These are phyloP conservation scores for Paramormyrops hopkinsi DNA, from an alignment of 2,797 vertebrate species.

Conservation along the genomic window DNA sequence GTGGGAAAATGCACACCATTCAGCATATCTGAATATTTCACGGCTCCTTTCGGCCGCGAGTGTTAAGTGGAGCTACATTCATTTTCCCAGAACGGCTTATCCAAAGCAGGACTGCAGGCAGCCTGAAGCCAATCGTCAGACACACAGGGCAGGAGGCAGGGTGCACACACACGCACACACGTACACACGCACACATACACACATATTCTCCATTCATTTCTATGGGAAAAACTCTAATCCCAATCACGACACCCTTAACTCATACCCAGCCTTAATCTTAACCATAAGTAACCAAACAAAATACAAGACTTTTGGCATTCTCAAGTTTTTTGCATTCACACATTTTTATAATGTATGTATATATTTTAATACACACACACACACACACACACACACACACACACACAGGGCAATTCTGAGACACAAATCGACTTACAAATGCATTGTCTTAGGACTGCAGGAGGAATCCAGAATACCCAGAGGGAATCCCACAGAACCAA, in stretches of 20 bases:
- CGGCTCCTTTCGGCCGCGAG: background rate
- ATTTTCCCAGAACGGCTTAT: slow-evolving; percentile 1
- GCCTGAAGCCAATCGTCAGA: background rate
- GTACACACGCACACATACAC: background rate
- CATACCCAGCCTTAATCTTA: background rate
- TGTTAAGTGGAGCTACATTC: background rate
- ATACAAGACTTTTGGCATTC: background rate
- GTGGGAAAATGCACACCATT: background rate
- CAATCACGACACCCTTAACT: background rate
- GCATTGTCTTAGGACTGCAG: background rate
- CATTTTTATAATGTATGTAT: background rate
- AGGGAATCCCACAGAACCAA: background rate
- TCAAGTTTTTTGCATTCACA: background rate
- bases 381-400: background rate
- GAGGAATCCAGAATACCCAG: background rate
- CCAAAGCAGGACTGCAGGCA: background rate
- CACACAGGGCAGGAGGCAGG: background rate
- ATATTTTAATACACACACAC: background rate
- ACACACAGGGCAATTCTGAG: background rate
- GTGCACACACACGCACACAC: background rate
- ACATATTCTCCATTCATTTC: background rate
- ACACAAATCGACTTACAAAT: background rate
- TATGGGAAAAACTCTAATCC: background rate
- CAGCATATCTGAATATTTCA: slow-evolving; percentile 2
- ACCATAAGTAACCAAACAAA: background rate